Conservation (phyloP, 2,888 invertebrate genomes). For the Drosophila multiciliata region DNA sequence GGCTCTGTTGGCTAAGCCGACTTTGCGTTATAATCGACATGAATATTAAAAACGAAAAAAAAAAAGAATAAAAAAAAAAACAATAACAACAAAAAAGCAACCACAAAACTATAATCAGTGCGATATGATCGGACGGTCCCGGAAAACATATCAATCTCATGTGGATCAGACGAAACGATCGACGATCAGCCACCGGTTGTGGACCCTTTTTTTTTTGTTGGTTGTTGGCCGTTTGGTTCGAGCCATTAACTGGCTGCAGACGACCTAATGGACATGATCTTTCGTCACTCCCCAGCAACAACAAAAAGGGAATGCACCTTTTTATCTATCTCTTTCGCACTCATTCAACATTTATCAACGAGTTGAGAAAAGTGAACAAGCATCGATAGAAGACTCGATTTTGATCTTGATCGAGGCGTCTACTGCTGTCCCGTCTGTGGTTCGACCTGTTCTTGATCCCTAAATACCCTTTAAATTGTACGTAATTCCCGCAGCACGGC, state of each 20-base stretch:
- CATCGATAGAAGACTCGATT: conserved; percentile 33
- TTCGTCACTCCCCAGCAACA: conserved; percentile 76
- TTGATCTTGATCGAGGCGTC: conserved; percentile 52
- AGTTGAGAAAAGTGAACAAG: conserved; percentile 28
- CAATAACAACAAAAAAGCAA: conserved; percentile 62
- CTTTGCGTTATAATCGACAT: conserved; percentile 69
- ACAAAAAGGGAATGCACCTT: conserved; percentile 56
- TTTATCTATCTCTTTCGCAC: conserved; percentile 31
- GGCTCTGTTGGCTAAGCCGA: conserved; percentile 33
- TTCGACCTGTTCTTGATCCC: conserved; percentile 46
- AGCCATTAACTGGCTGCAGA: conserved; percentile 77
- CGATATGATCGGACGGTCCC: conserved; percentile 66
- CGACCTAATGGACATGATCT: conserved; percentile 79
- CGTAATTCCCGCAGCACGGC: conserved; percentile 63
- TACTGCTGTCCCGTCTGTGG: conserved; percentile 18
- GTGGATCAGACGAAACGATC: conserved; percentile 46
- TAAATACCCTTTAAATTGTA: conserved; percentile 78
- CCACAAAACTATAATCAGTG: conserved; percentile 79
- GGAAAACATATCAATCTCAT: conserved; percentile 76
- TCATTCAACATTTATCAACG: conserved; percentile 10
- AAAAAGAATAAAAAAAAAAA: conserved; percentile 55
- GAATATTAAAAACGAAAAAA: conserved; percentile 60
- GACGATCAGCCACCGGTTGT: conserved; percentile 58
- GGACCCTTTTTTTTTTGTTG: conserved; percentile 42
- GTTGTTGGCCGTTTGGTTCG: conserved; percentile 29